Percentiles rank a stretch among this genome's conserved stretches.
phyloP scores from a whole-genome alignment of 2,797 vertebrate species.

The Malacoraja senta region DNA sequence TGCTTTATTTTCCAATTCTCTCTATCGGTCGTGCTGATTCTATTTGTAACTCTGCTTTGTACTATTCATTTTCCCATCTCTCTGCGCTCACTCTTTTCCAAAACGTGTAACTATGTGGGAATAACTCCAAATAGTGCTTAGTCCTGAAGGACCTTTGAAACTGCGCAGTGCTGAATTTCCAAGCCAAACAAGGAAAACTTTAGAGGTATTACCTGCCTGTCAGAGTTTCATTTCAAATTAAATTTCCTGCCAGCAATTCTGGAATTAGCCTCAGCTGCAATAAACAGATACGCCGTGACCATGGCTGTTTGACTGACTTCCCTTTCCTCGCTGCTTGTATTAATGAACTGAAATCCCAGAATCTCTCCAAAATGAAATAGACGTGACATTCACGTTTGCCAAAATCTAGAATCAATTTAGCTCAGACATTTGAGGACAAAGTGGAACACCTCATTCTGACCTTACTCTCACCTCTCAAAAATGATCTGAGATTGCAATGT shows the following conservation, averaged over 20 bases:
- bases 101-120: neutral
- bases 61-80: neutral
- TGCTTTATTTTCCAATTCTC: neutral
- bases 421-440: slow-evolving; percentile 16
- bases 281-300: slow-evolving; percentile 27
- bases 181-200: slow-evolving; percentile 18
- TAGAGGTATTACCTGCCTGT: slow-evolving; percentile 31
- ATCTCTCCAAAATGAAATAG: slow-evolving; percentile 14
- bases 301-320: neutral
- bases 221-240: slow-evolving; percentile 33
- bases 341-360: slow-evolving; percentile 20
- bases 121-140: neutral
- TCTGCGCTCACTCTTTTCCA: neutral
- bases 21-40: neutral
- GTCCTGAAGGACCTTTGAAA: neutral
- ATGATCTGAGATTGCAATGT: slow-evolving; percentile 14
- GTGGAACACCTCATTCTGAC: slow-evolving; percentile 22
- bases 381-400: slow-evolving; percentile 1
- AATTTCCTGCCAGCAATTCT: slow-evolving; percentile 31
- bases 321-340: slow-evolving; percentile 16
- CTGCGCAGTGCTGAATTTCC: neutral
- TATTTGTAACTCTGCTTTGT: neutral
- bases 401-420: slow-evolving; percentile 24
- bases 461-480: slow-evolving; percentile 9
- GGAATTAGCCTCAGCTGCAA: slow-evolving; percentile 34